phyloP scores from a whole-genome alignment of 2,888 invertebrate genomes.

The Ochlodes sylvanus region DNA sequence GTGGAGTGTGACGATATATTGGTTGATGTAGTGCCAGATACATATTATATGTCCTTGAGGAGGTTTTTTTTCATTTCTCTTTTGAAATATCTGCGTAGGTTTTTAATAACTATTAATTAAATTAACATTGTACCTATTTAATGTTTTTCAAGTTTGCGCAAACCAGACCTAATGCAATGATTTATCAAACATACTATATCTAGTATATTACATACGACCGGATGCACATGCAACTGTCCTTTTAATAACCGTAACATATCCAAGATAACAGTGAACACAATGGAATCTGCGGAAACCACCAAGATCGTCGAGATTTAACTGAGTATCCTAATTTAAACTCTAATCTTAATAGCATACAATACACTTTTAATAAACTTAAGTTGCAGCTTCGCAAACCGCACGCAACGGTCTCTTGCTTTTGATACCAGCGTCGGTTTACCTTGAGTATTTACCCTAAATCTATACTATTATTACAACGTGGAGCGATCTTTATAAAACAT shows the following conservation, averaged over 20 bases:
- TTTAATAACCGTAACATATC: conserved; percentile 71
- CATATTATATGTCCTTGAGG: too few relatives aligned
- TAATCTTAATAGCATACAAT: conserved; percentile 12
- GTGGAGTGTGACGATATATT: too few relatives aligned
- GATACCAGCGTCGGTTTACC: neutral
- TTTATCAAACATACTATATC: neutral
- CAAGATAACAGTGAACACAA: conserved; percentile 61
- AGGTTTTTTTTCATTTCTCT: too few relatives aligned
- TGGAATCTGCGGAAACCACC: conserved; percentile 68
- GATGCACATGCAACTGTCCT: conserved; percentile 40
- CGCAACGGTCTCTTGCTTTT: conserved; percentile 14
- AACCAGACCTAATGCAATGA: neutral
- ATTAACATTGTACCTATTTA: too few relatives aligned
- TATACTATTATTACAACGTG: neutral
- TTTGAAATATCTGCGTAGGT: too few relatives aligned
- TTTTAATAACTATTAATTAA: too few relatives aligned
- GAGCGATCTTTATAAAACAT: neutral
- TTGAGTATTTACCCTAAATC: neutral
- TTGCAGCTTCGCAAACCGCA: neutral
- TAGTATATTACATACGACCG: conserved; percentile 18
- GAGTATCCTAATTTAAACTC: conserved; percentile 4
- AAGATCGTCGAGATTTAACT: conserved; percentile 48
- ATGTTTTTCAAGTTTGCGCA: neutral
- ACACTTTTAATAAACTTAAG: neutral
- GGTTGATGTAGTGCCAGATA: too few relatives aligned